Conservation (phyloP, 2,888 invertebrate species). For the Drosophila pseudotakahashii region DNA sequence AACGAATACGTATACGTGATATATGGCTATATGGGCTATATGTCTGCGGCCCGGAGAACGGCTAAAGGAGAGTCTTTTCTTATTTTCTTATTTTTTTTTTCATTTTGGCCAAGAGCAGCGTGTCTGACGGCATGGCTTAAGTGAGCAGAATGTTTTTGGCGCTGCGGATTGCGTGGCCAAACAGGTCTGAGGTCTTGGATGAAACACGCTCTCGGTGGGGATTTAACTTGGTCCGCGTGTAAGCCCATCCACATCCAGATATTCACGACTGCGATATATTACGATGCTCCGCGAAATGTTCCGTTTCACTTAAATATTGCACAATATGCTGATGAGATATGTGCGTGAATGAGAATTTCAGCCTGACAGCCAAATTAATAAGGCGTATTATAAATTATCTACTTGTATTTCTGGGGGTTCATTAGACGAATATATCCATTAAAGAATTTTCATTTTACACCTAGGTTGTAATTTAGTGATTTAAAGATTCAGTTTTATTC, state of each 20-base stretch:
- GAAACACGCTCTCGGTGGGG: slow-evolving; percentile 28
- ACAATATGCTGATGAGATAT: slow-evolving; percentile 33
- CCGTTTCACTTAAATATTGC: slow-evolving; percentile 40
- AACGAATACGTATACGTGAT: slow-evolving; percentile 35
- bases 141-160: slow-evolving; percentile 36
- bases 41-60: slow-evolving; percentile 1
- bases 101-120: slow-evolving; percentile 37
- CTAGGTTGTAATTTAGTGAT: no score
- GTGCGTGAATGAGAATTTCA: slow-evolving; percentile 13
- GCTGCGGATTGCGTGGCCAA: slow-evolving; percentile 17
- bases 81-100: not conserved
- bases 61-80: slow-evolving; percentile 9
- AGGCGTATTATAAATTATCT: slow-evolving; percentile 2
- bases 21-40: slow-evolving; percentile 2
- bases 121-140: slow-evolving; percentile 27
- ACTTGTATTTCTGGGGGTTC: not conserved
- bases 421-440: not conserved
- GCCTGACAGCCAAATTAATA: slow-evolving; percentile 1
- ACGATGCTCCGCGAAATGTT: slow-evolving; percentile 30
- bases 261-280: slow-evolving; percentile 19
- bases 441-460: no score
- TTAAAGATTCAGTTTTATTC: no score
- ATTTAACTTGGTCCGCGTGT: slow-evolving; percentile 32
- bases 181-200: slow-evolving; percentile 23
- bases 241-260: slow-evolving; percentile 38